Percentiles rank a stretch among this genome's conserved stretches.
Evolutionary conservation across 2,113 vertebrate genomes (phyloP).

Genomic region (Hippocampus abdominalis): DNA sequence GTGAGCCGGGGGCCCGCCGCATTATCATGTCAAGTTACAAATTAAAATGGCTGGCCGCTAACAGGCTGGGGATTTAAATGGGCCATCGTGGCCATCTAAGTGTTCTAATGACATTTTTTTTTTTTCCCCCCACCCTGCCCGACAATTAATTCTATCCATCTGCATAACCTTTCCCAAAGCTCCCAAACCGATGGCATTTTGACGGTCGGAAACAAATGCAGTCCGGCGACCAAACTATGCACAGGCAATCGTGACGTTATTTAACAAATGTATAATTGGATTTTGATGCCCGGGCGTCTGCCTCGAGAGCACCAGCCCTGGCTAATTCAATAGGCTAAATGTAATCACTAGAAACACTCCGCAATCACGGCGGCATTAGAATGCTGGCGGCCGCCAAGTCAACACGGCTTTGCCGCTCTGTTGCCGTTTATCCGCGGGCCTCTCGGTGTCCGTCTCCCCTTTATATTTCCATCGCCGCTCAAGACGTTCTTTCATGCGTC

Average conservation of each 20-base stretch:
- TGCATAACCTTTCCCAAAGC: slow-evolving; percentile 75
- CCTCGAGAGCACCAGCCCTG: slow-evolving; percentile 61
- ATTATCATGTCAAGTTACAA: slow-evolving; percentile 78
- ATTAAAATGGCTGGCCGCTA: slow-evolving; percentile 73
- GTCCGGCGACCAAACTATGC: slow-evolving; percentile 62
- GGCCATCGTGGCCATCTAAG: slow-evolving; percentile 73
- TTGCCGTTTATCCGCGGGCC: slow-evolving; percentile 60
- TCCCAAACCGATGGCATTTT: slow-evolving; percentile 72
- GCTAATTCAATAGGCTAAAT: slow-evolving; percentile 79
- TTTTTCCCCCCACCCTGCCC: slow-evolving; percentile 35
- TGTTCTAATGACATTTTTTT: slow-evolving; percentile 75
- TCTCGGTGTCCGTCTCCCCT: slow-evolving; percentile 53
- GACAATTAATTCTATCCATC: slow-evolving; percentile 78
- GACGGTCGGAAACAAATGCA: slow-evolving; percentile 72
- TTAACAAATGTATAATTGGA: slow-evolving; percentile 78
- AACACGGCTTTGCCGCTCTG: slow-evolving; percentile 64
- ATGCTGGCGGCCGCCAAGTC: slow-evolving; percentile 66
- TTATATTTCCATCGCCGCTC: slow-evolving; percentile 64
- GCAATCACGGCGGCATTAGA: slow-evolving; percentile 74
- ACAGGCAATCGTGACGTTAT: slow-evolving; percentile 74
- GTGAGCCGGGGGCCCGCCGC: slow-evolving; percentile 57
- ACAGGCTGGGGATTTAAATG: slow-evolving; percentile 71
- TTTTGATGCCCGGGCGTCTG: slow-evolving; percentile 66
- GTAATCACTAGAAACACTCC: slow-evolving; percentile 72
- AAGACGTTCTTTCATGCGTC: slow-evolving; percentile 65